These are phyloP conservation scores for Latrodectus geometricus DNA, from an alignment of 1,140 invertebrate species.

Conservation along the genomic window DNA sequence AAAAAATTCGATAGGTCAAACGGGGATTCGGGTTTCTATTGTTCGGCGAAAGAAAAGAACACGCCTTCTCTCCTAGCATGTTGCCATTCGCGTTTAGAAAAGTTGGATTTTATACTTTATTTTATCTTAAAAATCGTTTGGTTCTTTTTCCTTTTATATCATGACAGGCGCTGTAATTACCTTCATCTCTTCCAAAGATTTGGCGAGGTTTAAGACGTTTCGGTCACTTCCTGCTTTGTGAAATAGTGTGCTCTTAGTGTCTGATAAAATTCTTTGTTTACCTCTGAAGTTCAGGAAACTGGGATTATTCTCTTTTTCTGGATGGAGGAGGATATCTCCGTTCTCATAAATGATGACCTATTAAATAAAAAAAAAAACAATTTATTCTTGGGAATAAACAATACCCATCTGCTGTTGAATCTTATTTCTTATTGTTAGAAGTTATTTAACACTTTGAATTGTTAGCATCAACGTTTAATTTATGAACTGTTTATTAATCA, in stretches of 20 bases:
- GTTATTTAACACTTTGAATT: no score
- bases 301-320: not conserved
- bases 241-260: not conserved
- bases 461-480: no score
- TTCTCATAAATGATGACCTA: no score
- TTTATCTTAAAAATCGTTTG: not conserved
- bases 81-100: slow-evolving; percentile 5
- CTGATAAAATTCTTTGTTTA: not conserved
- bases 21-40: slow-evolving; percentile 34
- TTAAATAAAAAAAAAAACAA: no score
- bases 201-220: not conserved
- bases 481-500: no score
- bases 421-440: no score
- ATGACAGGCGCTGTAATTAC: not conserved
- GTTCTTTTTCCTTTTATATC: not conserved
- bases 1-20: slow-evolving; percentile 24
- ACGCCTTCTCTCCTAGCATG: not conserved
- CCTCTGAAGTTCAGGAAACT: not conserved
- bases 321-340: no score
- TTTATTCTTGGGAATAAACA: no score
- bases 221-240: not conserved
- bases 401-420: no score
- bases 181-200: not conserved
- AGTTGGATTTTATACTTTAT: not conserved
- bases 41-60: not conserved